These are phyloP conservation scores for Poeciliopsis gracilis DNA, from an alignment of 2,797 vertebrate species.

Conservation along the genomic window DNA sequence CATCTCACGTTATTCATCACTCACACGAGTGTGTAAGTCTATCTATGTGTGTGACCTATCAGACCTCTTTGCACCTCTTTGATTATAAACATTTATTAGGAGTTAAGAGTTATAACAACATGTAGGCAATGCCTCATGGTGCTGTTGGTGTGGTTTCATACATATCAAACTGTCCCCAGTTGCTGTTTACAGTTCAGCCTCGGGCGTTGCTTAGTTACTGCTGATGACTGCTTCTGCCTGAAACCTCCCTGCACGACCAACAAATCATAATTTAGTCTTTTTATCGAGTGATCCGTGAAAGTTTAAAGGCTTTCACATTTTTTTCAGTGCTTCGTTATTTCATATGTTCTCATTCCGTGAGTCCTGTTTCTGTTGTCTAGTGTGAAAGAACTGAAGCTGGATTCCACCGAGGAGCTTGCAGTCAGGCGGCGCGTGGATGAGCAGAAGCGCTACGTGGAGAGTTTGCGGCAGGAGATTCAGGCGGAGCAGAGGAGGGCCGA, in stretches of 20 bases:
- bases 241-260: slow-evolving; percentile 8
- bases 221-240: slow-evolving; percentile 29
- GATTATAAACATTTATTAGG: slow-evolving; percentile 48
- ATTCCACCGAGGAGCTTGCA: slow-evolving; percentile 64
- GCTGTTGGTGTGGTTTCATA: slow-evolving; percentile 33
- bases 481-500: slow-evolving; percentile 85
- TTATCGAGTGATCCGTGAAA: slow-evolving; percentile 8
- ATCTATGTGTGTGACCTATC: slow-evolving; percentile 4
- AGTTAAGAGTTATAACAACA: slow-evolving; percentile 13
- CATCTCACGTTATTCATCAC: not conserved
- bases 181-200: slow-evolving; percentile 61
- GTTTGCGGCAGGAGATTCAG: slow-evolving; percentile 86
- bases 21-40: not conserved
- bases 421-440: slow-evolving; percentile 79
- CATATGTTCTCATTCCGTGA: slow-evolving; percentile 4
- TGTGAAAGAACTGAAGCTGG: slow-evolving; percentile 48
- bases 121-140: slow-evolving; percentile 27
- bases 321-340: slow-evolving; percentile 11
- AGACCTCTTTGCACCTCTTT: slow-evolving; percentile 11
- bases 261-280: slow-evolving; percentile 15
- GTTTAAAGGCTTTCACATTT: slow-evolving; percentile 15
- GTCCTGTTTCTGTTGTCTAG: slow-evolving; percentile 39
- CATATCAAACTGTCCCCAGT: slow-evolving; percentile 34
- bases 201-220: slow-evolving; percentile 68
- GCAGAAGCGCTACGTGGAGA: slow-evolving; percentile 85